These are phyloP conservation scores for Mesorhabditis sp. DNA, from an alignment of 2,888 invertebrate species.

Conservation along the genomic window DNA sequence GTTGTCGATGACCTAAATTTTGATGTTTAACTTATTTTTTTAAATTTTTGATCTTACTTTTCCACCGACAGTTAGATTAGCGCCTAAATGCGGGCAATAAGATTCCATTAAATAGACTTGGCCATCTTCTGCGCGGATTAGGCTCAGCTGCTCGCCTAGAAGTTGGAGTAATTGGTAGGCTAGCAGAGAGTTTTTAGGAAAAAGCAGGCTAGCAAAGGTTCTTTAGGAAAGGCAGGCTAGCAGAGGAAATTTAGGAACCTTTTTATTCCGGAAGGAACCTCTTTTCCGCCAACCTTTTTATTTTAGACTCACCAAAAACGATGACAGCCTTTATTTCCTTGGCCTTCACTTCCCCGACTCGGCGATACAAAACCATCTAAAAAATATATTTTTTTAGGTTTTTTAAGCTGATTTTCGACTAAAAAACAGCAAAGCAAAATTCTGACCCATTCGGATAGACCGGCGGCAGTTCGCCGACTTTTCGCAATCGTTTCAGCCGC, in stretches of 20 bases:
- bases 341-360: slow-evolving; percentile 68
- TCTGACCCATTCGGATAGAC: slow-evolving; percentile 76
- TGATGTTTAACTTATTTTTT: not conserved
- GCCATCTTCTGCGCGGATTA: slow-evolving; percentile 70
- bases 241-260: no score
- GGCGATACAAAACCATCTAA: slow-evolving; percentile 73
- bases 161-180: no score
- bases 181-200: no score
- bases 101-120: slow-evolving; percentile 74
- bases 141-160: slow-evolving; percentile 71
- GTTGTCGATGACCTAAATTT: slow-evolving; percentile 59
- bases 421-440: not conserved
- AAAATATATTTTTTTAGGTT: not conserved
- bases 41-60: slow-evolving; percentile 25
- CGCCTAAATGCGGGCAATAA: slow-evolving; percentile 85
- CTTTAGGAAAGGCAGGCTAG: no score
- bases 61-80: slow-evolving; percentile 78
- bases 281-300: no score
- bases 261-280: no score
- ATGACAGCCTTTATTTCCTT: slow-evolving; percentile 67
- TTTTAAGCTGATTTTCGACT: no score
- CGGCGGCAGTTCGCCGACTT: slow-evolving; percentile 71
- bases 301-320: slow-evolving; percentile 66
- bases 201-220: no score
- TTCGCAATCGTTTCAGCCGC: slow-evolving; percentile 24